Conservation (phyloP, 2,113 vertebrate genomes). For the Butorides virescens region DNA sequence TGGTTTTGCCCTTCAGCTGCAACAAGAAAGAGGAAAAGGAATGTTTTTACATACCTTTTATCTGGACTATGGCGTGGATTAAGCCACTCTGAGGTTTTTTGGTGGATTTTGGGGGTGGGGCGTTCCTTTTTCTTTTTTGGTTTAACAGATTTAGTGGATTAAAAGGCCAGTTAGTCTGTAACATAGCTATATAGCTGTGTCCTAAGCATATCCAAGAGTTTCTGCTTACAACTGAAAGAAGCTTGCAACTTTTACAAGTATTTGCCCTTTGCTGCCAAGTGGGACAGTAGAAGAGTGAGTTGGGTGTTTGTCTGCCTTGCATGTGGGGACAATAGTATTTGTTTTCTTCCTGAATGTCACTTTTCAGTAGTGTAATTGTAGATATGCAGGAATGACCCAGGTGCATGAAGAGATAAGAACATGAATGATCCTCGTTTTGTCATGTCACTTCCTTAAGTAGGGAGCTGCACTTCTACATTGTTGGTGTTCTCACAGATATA, state of each 20-base stretch:
- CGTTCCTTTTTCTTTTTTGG: not conserved
- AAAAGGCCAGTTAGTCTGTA: not conserved
- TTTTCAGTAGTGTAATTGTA: not conserved
- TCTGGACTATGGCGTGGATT: not conserved
- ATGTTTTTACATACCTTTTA: not conserved
- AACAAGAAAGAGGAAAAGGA: not conserved
- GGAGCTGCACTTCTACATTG: not conserved
- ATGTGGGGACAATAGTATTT: not conserved
- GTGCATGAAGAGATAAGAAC: not conserved
- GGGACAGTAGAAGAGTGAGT: not conserved
- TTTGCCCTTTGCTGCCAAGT: not conserved
- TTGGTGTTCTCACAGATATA: not conserved
- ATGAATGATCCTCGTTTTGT: not conserved
- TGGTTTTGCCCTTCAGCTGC: not conserved
- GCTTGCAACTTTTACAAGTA: not conserved
- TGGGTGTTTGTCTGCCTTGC: not conserved
- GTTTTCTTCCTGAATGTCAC: not conserved
- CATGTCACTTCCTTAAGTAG: not conserved
- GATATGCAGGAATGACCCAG: not conserved
- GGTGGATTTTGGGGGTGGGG: not conserved
- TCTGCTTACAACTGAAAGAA: not conserved
- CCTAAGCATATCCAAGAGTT: not conserved
- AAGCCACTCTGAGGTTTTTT: not conserved
- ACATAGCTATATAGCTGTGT: not conserved
- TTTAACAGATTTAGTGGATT: not conserved